Evolutionary conservation across 2,113 vertebrate genomes (phyloP), one percentile per base, ranked within the genome.

Genomic region (Chinchilla lanigera): DNA sequence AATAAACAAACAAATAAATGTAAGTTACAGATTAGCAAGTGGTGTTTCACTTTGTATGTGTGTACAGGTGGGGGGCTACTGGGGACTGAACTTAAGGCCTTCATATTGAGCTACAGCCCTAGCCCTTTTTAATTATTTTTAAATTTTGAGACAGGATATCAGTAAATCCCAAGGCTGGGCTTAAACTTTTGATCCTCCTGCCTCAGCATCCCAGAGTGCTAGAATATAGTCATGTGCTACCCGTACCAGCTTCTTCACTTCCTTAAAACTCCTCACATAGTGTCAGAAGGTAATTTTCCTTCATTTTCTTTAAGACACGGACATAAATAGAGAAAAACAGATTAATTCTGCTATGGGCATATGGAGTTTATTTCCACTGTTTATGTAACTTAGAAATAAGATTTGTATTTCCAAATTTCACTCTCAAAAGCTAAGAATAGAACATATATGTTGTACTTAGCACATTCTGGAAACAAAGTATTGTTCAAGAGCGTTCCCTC

Each of bases 351-450:
- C 38, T 69, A 52, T 44, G 82, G 71, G 11, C 24, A 87, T 26
- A 93, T 0, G 22, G 41, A 90, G 47, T 96, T 44, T 90, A 44
- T 71, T 86, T 86, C 89, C 38, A 90, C 30, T 58, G 77, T 44
- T 77, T 24, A 61, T 19, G 60, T 28, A 96, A 3, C 54, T 81
- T 38, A 80, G 83, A 13, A 92, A 78, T 90, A 80, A 60, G 12
- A 96, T 88, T 73, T 78, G 0, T 81, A 91, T 75, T 93, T 85
- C 30, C 26, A 89, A 87, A 87, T 44, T 84, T 90, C 28, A 61
- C 67, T 88, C 75, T 83, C 67, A 83, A 81, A 92, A 87, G 54
- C 54, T 75, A 97, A 96, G 61, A 94, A 24, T 2, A 94, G 17
- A 44, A 86, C 19, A 78, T 33, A 7, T 47, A 52, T 52, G 30